A percentile compares a stretch with the other conserved stretches of the same genome.
Conservation (phyloP, 2,888 invertebrate species). For the Zhuqinia jingwanae region DNA sequence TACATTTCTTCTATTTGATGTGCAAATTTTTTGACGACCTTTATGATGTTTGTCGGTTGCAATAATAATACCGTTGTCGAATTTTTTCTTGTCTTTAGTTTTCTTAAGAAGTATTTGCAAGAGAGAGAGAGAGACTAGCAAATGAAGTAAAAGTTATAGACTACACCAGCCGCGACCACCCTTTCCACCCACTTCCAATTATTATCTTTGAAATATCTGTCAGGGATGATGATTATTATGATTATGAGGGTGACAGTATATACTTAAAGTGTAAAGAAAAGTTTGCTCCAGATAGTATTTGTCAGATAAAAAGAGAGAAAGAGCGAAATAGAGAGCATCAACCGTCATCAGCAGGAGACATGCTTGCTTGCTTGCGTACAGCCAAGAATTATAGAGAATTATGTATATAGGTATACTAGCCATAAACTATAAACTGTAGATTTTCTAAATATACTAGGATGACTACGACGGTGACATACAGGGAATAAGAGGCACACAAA, state of each 20-base stretch:
- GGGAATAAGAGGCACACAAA: not conserved
- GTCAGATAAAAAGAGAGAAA: too few relatives aligned
- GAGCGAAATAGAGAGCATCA: not conserved
- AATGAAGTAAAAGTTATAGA: not conserved
- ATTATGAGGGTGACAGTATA: not conserved
- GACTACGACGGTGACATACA: constrained; percentile 1
- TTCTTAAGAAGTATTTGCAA: constrained; percentile 9
- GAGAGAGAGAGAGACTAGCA: not conserved
- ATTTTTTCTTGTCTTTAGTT: constrained; percentile 20
- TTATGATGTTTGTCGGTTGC: too few relatives aligned
- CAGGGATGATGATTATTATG: constrained; percentile 1
- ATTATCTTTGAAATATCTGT: not conserved
- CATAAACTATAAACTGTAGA: not conserved
- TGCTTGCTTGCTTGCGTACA: not conserved
- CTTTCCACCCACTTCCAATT: constrained; percentile 16
- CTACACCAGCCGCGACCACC: too few relatives aligned
- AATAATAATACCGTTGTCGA: constrained; percentile 1
- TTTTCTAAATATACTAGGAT: not conserved
- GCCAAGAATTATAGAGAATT: not conserved
- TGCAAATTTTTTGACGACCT: too few relatives aligned
- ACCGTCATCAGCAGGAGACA: constrained; percentile 2
- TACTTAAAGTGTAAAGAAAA: not conserved
- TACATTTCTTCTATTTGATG: too few relatives aligned
- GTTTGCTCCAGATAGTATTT: constrained; percentile 14
- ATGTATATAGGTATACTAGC: too few relatives aligned